Evolutionary conservation across 1,140 invertebrate genomes (phyloP).

Genomic region (Bacillus rossius): DNA sequence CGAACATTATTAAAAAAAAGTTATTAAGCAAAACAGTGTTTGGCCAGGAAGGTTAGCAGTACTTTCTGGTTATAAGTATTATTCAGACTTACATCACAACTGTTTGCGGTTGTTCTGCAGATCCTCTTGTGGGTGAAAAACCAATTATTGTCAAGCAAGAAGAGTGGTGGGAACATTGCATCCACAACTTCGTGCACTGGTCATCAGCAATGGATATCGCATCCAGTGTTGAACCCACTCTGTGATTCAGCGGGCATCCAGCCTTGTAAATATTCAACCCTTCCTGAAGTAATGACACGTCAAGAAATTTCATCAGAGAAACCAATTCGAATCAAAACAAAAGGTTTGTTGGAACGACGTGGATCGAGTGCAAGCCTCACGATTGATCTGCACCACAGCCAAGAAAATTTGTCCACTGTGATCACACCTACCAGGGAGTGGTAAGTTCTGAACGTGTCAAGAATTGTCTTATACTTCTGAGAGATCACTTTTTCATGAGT

Average conservation of each 20-base stretch:
- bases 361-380: constrained; percentile 85
- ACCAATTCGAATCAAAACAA: constrained; percentile 51
- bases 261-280: constrained; percentile 28
- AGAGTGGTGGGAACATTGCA: constrained; percentile 12
- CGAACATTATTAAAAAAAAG: too few species aligned
- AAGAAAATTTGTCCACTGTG: constrained; percentile 23
- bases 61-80: too few species aligned
- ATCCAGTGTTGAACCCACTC: constrained; percentile 40
- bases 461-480: too few species aligned
- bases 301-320: constrained; percentile 30
- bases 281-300: constrained; percentile 33
- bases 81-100: not conserved
- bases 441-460: constrained; percentile 36
- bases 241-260: constrained; percentile 31
- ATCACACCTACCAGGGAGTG: constrained; percentile 45
- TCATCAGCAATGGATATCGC: constrained; percentile 40
- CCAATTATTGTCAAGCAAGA: constrained; percentile 48
- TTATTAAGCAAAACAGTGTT: too few species aligned
- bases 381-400: constrained; percentile 47
- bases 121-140: constrained; percentile 47
- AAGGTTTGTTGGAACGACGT: constrained; percentile 62
- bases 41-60: too few species aligned
- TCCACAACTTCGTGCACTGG: not conserved
- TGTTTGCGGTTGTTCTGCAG: constrained; percentile 19
- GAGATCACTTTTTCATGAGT: too few species aligned